Evolutionary conservation across 2,888 invertebrate genomes (phyloP).

Genomic region (Napeogenes sylphis): DNA sequence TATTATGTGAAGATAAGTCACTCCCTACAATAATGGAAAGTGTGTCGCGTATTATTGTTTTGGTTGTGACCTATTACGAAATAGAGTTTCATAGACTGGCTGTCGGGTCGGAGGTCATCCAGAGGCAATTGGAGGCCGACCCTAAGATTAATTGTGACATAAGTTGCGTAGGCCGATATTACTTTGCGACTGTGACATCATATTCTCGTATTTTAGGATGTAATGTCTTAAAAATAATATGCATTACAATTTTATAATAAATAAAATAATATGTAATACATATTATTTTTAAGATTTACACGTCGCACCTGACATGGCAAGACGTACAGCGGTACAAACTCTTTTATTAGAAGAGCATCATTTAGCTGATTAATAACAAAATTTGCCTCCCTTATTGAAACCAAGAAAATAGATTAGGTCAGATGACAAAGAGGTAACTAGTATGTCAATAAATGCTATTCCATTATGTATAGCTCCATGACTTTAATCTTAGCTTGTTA

Average conservation of each 20-base stretch:
- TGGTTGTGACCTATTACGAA: slow-evolving; percentile 67
- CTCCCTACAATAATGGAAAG: slow-evolving; percentile 60
- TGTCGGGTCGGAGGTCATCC: slow-evolving; percentile 40
- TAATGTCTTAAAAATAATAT: no score
- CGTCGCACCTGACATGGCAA: slow-evolving; percentile 1
- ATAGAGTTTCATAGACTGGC: slow-evolving; percentile 47
- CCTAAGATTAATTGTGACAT: slow-evolving; percentile 45
- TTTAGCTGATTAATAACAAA: no score
- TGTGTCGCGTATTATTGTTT: slow-evolving; percentile 70
- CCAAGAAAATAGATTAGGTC: slow-evolving; percentile 34
- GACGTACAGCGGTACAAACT: not conserved
- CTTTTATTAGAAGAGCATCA: no score
- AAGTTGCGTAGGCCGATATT: slow-evolving; percentile 49
- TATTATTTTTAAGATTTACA: slow-evolving; percentile 32
- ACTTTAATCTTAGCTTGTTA: not conserved
- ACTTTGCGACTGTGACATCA: slow-evolving; percentile 52
- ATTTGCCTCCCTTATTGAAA: slow-evolving; percentile 16
- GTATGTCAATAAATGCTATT: slow-evolving; percentile 23
- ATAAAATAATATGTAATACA: no score
- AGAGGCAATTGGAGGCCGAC: slow-evolving; percentile 40
- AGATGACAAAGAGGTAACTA: slow-evolving; percentile 30
- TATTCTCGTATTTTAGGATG: slow-evolving; percentile 48
- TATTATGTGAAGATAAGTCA: slow-evolving; percentile 48
- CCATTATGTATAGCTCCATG: slow-evolving; percentile 7
- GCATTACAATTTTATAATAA: no score